Evolutionary conservation across 2,888 invertebrate species (phyloP).

Genomic region (Gymnosoma rotundatum): DNA sequence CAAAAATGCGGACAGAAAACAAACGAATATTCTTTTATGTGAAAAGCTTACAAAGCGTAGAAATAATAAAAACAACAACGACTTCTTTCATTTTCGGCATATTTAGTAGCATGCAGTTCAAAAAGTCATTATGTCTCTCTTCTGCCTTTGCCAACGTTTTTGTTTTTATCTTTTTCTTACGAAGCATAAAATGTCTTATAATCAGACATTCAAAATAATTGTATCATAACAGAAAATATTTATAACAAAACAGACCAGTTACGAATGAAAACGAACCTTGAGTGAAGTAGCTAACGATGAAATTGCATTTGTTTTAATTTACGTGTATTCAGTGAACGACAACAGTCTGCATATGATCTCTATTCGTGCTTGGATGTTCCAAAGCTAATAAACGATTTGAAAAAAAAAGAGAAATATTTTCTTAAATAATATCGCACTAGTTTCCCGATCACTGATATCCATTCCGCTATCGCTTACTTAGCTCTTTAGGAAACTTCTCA

Average conservation of each 20-base stretch:
- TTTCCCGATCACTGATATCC: too few relatives aligned
- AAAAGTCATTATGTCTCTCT: slow-evolving; percentile 52
- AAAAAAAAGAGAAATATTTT: too few relatives aligned
- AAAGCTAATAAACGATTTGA: too few relatives aligned
- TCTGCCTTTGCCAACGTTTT: slow-evolving; percentile 42
- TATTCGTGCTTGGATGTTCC: too few relatives aligned
- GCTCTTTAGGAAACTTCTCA: too few relatives aligned
- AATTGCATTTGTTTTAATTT: too few relatives aligned
- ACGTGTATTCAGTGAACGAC: too few relatives aligned
- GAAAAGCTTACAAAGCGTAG: slow-evolving; percentile 5
- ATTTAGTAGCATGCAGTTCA: slow-evolving; percentile 62
- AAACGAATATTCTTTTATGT: slow-evolving; percentile 60
- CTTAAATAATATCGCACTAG: too few relatives aligned
- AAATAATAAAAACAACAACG: slow-evolving; percentile 25
- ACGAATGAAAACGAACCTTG: too few relatives aligned
- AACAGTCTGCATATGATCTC: too few relatives aligned
- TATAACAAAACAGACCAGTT: not conserved
- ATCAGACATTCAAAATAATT: slow-evolving; percentile 21
- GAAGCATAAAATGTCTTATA: not conserved
- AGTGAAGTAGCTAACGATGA: too few relatives aligned
- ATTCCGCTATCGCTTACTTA: too few relatives aligned
- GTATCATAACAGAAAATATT: not conserved
- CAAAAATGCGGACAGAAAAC: not conserved
- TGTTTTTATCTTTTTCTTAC: not conserved
- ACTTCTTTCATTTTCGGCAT: slow-evolving; percentile 59